Conservation (phyloP, 2,888 invertebrate species). For the Brachycybe producta region DNA sequence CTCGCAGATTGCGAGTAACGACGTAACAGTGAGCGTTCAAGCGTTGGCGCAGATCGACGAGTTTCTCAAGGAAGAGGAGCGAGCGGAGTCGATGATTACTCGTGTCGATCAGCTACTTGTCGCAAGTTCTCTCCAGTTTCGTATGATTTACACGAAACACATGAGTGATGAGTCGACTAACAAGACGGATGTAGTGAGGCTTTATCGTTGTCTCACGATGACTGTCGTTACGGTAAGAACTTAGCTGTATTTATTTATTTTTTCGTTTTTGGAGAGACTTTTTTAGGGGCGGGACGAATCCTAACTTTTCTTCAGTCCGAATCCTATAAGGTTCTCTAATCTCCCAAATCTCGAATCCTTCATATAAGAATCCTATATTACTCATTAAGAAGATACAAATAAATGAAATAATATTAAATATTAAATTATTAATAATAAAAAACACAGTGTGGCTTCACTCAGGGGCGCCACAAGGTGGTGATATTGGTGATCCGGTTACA, state of each 20-base stretch:
- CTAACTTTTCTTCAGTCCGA: not conserved
- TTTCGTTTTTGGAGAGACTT: not conserved
- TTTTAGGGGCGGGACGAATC: constrained; percentile 31
- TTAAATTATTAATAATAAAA: too few relatives aligned
- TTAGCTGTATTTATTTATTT: constrained; percentile 3
- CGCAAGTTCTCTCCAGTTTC: constrained; percentile 50
- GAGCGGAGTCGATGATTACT: constrained; percentile 34
- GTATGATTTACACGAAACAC: constrained; percentile 36
- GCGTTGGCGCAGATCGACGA: constrained; percentile 57
- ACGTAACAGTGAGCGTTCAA: constrained; percentile 47
- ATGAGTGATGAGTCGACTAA: constrained; percentile 30
- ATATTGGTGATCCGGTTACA: too few relatives aligned
- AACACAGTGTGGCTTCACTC: too few relatives aligned
- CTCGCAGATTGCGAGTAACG: constrained; percentile 49
- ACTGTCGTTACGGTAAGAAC: constrained; percentile 31
- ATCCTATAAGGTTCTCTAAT: not conserved
- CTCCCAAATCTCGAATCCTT: not conserved
- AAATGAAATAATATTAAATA: too few relatives aligned
- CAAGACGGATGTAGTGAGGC: constrained; percentile 31
- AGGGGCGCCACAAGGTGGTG: too few relatives aligned
- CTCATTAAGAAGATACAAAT: too few relatives aligned
- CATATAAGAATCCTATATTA: too few relatives aligned
- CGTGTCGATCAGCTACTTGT: constrained; percentile 54
- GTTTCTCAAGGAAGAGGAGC: constrained; percentile 40
- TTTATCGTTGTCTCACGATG: constrained; percentile 32